Percentiles rank a stretch among this genome's conserved stretches.
Conservation (phyloP, 2,113 vertebrate genomes). For the Tinamus guttatus region DNA sequence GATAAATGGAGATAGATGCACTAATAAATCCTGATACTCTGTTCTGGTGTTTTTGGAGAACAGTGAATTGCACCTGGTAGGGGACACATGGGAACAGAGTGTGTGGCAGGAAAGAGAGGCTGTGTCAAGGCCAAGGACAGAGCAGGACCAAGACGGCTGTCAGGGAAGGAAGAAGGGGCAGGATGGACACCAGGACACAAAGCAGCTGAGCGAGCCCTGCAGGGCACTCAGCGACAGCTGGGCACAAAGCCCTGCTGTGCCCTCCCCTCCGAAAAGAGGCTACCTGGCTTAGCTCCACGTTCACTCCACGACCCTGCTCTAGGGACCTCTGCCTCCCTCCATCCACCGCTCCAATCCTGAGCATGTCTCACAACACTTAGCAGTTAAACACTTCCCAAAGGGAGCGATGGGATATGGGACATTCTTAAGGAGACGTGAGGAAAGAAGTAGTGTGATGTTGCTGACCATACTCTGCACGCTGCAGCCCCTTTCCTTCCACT, state of each 20-base stretch:
- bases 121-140: neutral
- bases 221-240: neutral
- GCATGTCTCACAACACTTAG: neutral
- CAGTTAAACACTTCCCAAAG: neutral
- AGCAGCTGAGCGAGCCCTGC: neutral
- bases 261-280: neutral
- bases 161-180: neutral
- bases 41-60: neutral
- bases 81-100: neutral
- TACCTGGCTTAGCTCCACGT: neutral
- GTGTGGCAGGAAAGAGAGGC: neutral
- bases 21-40: neutral
- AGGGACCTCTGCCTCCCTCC: neutral
- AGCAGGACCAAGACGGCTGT: neutral
- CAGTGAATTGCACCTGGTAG: neutral
- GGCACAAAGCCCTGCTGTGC: neutral
- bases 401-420: neutral
- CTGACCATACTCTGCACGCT: neutral
- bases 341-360: neutral
- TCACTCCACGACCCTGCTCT: neutral
- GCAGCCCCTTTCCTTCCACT: neutral
- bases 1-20: neutral
- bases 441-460: neutral
- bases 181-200: rapidly evolving
- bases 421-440: rapidly evolving